A percentile compares a stretch with the other conserved stretches of the same genome.
These are phyloP conservation scores for Mormyrus hasselquistii DNA, from an alignment of 2,797 vertebrate genomes.

Conservation along the genomic window DNA sequence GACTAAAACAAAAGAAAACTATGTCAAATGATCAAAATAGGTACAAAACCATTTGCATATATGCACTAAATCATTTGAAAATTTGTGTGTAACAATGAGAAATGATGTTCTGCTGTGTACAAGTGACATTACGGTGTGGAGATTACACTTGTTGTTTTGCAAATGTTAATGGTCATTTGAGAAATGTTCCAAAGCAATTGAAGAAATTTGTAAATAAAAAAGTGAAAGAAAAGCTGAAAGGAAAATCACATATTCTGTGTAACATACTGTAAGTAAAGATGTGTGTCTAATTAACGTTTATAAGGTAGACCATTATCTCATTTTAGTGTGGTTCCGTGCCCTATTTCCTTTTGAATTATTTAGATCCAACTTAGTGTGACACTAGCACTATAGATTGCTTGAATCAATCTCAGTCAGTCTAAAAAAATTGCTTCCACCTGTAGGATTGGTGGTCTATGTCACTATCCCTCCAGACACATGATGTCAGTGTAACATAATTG, in stretches of 20 bases:
- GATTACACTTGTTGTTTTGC: background rate
- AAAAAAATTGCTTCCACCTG: conserved; percentile 58
- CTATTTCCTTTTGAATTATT: conserved; percentile 61
- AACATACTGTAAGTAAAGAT: background rate
- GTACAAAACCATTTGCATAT: background rate
- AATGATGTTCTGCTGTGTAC: background rate
- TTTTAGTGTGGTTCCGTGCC: background rate
- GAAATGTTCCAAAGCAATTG: background rate
- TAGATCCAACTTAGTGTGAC: conserved; percentile 64
- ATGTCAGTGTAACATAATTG: background rate
- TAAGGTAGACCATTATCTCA: background rate
- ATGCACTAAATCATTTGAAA: background rate
- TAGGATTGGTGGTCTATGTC: conserved; percentile 35
- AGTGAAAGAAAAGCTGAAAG: background rate
- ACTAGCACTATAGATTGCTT: conserved; percentile 61
- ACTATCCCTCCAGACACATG: background rate
- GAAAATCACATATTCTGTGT: background rate
- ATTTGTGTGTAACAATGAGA: background rate
- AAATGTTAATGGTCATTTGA: background rate
- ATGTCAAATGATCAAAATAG: background rate
- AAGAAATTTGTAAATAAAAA: background rate
- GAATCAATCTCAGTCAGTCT: conserved; percentile 68
- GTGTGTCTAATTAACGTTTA: background rate
- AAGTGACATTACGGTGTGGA: background rate
- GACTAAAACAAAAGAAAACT: background rate